These are phyloP conservation scores for Neodiprion virginianus DNA, from an alignment of 1,140 invertebrate species.

Conservation along the genomic window DNA sequence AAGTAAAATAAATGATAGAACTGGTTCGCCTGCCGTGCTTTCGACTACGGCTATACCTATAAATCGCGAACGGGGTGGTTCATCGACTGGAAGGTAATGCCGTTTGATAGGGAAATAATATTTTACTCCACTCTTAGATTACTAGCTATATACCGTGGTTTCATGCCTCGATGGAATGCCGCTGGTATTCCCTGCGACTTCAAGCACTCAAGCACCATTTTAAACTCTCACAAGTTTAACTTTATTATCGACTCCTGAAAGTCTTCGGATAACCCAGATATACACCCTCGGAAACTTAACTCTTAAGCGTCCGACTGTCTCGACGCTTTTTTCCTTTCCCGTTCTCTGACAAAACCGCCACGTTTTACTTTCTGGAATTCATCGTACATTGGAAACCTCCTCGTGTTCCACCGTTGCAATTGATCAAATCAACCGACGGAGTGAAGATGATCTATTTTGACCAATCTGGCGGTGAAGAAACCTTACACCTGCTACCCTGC, in stretches of 20 bases:
- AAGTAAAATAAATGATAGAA: slow-evolving; percentile 49
- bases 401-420: no score
- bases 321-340: no score
- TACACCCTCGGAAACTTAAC: neutral
- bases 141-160: slow-evolving; percentile 26
- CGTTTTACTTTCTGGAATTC: no score
- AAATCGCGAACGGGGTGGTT: slow-evolving; percentile 19
- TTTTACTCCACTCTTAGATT: slow-evolving; percentile 45
- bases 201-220: neutral
- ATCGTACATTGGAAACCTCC: no score
- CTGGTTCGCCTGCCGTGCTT: slow-evolving; percentile 28
- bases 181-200: neutral
- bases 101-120: slow-evolving; percentile 58
- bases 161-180: slow-evolving; percentile 26
- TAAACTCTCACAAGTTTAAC: slow-evolving; percentile 1
- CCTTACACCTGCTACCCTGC: no score
- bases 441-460: no score
- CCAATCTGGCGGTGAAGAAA: no score
- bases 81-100: slow-evolving; percentile 47
- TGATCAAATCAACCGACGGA: no score
- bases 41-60: neutral
- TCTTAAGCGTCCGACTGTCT: no score
- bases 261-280: neutral
- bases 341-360: no score
- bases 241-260: neutral